phyloP scores from a whole-genome alignment of 2,797 vertebrate species.

The Sebastiscus albofasciatus region DNA sequence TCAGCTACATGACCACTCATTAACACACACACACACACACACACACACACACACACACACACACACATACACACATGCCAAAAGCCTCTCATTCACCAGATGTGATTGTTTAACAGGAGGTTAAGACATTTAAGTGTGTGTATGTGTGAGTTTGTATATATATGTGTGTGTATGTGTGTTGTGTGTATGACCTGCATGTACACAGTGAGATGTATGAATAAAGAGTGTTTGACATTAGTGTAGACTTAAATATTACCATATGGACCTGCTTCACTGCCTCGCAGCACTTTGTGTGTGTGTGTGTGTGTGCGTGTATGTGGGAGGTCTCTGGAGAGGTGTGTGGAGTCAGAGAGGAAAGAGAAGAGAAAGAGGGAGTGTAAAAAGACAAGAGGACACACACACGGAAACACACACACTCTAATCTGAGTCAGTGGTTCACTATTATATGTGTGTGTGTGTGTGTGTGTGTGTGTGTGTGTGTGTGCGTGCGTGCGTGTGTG shows the following conservation, averaged over 20 bases:
- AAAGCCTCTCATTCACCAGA: background rate
- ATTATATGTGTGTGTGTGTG: background rate
- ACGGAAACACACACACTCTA: constrained; percentile 8
- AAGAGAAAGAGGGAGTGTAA: constrained; percentile 27
- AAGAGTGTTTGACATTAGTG: constrained; percentile 42
- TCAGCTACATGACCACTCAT: background rate
- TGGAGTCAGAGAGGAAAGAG: constrained; percentile 32
- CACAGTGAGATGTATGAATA: constrained; percentile 39
- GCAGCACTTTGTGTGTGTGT: constrained; percentile 5
- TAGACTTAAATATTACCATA: constrained; percentile 57
- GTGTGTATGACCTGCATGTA: constrained; percentile 8
- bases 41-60: background rate
- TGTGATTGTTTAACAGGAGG: constrained; percentile 12
- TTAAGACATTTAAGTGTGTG: background rate
- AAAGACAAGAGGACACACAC: constrained; percentile 37
- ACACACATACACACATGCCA: background rate
- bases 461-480: background rate
- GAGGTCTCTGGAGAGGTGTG: constrained; percentile 51
- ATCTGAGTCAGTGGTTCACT: constrained; percentile 37
- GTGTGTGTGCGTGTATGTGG: constrained; percentile 30
- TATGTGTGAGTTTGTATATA: background rate
- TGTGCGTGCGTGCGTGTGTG: constrained; percentile 16
- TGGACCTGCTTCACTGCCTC: constrained; percentile 32
- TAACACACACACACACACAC: background rate
- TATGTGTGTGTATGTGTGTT: background rate